Evolutionary conservation across 2,888 invertebrate genomes (phyloP).

Genomic region (Plebejus anna): DNA sequence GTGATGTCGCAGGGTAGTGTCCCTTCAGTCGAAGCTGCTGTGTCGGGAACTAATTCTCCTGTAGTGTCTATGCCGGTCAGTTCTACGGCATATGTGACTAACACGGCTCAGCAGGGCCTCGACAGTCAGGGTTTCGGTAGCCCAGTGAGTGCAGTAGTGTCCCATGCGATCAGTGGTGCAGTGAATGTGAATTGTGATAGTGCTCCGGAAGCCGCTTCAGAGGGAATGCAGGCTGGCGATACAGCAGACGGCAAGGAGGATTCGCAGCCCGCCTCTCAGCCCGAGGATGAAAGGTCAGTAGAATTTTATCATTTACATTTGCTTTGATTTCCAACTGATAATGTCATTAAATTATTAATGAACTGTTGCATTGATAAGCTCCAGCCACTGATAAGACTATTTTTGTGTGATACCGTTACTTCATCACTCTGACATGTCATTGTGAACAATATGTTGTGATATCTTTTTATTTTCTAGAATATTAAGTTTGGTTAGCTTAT

Average conservation of each 20-base stretch:
- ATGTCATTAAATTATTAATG: background rate
- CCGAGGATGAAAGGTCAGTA: conserved; percentile 77
- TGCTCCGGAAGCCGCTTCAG: conserved; percentile 60
- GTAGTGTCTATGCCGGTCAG: conserved; percentile 74
- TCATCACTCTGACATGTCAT: background rate
- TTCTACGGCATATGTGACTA: conserved; percentile 62
- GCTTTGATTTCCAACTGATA: conserved; percentile 20
- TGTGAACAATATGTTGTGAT: background rate
- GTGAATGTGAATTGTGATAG: conserved; percentile 75
- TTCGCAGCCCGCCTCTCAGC: conserved; percentile 53
- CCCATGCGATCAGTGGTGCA: conserved; percentile 68
- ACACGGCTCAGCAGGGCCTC: conserved; percentile 59
- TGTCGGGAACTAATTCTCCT: conserved; percentile 75
- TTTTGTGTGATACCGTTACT: background rate
- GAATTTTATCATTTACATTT: conserved; percentile 16
- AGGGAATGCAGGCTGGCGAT: conserved; percentile 61
- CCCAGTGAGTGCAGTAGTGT: conserved; percentile 75
- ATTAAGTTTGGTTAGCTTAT: background rate
- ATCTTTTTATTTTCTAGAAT: background rate
- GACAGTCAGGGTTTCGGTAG: conserved; percentile 76
- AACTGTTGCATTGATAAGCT: conserved; percentile 14
- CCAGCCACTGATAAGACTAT: background rate
- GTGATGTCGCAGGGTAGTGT: conserved; percentile 77
- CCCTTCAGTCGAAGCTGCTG: conserved; percentile 66
- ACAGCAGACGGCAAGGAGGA: conserved; percentile 72